These are phyloP conservation scores for Caenorhabditis uteleia DNA, from an alignment of 2,888 invertebrate species.

Conservation along the genomic window DNA sequence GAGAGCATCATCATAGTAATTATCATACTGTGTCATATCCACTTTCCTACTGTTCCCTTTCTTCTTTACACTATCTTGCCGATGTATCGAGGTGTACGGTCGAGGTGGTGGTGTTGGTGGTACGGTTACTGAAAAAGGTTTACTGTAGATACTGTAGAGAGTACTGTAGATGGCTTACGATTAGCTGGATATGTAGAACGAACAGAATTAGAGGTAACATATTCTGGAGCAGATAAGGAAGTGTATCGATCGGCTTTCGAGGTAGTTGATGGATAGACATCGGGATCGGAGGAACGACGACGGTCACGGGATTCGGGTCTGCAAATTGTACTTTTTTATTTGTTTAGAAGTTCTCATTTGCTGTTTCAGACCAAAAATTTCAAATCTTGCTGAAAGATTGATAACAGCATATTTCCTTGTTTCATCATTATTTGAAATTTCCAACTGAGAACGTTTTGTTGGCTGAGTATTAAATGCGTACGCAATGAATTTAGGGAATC, in stretches of 20 bases:
- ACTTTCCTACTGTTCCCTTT: too few species aligned
- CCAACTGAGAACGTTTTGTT: too few species aligned
- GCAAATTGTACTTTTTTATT: too few species aligned
- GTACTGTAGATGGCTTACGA: constrained; percentile 7
- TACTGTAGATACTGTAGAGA: background rate
- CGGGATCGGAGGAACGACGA: constrained; percentile 25
- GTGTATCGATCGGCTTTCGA: constrained; percentile 23
- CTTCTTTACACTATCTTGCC: background rate
- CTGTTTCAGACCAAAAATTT: too few species aligned
- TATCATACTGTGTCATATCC: constrained; percentile 29
- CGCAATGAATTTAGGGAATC: too few species aligned
- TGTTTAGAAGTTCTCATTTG: too few species aligned
- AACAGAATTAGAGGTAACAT: constrained; percentile 33
- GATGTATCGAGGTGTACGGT: constrained; percentile 10
- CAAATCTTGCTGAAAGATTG: too few species aligned
- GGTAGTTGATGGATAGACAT: constrained; percentile 3
- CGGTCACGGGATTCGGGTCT: too few species aligned
- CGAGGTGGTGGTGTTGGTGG: constrained; percentile 41
- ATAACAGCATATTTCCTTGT: too few species aligned
- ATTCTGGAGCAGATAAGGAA: constrained; percentile 45
- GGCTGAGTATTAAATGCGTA: too few species aligned
- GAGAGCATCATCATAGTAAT: constrained; percentile 33
- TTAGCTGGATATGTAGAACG: constrained; percentile 35
- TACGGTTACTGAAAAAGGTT: constrained; percentile 22
- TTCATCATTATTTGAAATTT: too few species aligned